Evolutionary conservation across 92 coral and sea anemone species (phyloP), one percentile per base, ranked within the genome.

Genomic region (Epizoanthus illoricatus): DNA sequence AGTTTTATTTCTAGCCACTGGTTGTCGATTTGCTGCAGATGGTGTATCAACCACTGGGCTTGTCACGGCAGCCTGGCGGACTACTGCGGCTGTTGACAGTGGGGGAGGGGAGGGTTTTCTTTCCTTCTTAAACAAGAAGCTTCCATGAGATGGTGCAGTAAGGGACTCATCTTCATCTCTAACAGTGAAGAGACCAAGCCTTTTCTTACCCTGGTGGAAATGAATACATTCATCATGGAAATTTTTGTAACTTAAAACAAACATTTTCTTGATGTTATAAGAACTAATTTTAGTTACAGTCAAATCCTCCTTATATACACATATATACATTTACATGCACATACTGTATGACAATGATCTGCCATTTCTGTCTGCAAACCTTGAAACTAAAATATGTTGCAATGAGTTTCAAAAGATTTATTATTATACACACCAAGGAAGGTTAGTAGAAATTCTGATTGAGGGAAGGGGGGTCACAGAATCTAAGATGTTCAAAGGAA

Each of bases 21-120:
- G 86, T 49, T 88, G 91, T 0, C 86, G 63, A 41, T 63, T 54
- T 66, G 57, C 80, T 23, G 80, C 65, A 20, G 71, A 20, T n/a
- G 81, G 71, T 3, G 87, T 80, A 42, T 49, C 66, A 4, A 71
- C 78, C 68, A 80, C 47, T 64, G 80, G 75, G 49, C 72, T 18
- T 7, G 33, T 19, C 65, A 47, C 20, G 13, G 90, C n/a, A 56
- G 80, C 55, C 69, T 88, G 95, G 15, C 98, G 55, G 45, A 93
- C 94, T 75, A 90, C 91, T 16, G 98, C 98, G 11, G 98, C 98
- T 57, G 91, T 89, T 1, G 98, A 93, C 84, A 85, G 63, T 19
- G 89, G 69, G 5, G 91, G 88, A 40, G 94, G 90, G 4, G 92
- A 85, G 11, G 87, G 40, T 86, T 76, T 93, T 84, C 86, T 91